Conservation (phyloP, 1,140 invertebrate species). For the Oncopeltus fasciatus region DNA sequence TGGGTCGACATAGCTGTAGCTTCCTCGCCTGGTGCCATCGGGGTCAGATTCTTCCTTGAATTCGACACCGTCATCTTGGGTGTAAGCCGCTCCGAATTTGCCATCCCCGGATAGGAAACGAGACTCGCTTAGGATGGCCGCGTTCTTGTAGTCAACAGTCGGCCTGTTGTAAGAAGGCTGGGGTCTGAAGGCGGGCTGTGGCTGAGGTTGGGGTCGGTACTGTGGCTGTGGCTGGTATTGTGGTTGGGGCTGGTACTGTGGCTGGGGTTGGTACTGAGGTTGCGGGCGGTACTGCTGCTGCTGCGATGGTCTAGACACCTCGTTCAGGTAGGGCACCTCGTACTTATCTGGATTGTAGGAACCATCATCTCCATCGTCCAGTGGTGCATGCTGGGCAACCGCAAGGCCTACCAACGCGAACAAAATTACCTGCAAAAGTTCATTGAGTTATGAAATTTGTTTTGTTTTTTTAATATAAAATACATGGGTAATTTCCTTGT, state of each 20-base stretch:
- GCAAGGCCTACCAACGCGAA: background rate
- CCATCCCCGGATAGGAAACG: conserved; percentile 66
- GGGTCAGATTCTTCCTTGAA: conserved; percentile 75
- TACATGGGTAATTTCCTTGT: no score
- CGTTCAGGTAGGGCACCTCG: conserved; percentile 13
- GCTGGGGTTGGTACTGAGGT: background rate
- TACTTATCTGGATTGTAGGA: conserved; percentile 13
- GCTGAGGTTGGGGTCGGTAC: background rate
- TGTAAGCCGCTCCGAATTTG: conserved; percentile 67
- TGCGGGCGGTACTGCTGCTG: conserved; percentile 8
- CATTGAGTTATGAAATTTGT: no score
- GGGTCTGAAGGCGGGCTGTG: background rate
- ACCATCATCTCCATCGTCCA: conserved; percentile 12
- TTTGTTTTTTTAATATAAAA: no score
- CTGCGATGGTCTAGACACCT: background rate
- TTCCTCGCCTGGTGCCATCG: conserved; percentile 65
- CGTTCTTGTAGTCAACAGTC: conserved; percentile 47
- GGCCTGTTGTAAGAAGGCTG: conserved; percentile 28
- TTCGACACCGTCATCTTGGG: conserved; percentile 71
- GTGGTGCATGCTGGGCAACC: background rate
- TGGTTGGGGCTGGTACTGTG: background rate
- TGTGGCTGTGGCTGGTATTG: conserved; percentile 8
- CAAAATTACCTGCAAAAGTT: background rate
- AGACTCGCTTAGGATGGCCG: conserved; percentile 67
- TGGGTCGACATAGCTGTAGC: conserved; percentile 75